Conservation (phyloP, 2,888 invertebrate genomes). For the Drosophila anomalipes region DNA sequence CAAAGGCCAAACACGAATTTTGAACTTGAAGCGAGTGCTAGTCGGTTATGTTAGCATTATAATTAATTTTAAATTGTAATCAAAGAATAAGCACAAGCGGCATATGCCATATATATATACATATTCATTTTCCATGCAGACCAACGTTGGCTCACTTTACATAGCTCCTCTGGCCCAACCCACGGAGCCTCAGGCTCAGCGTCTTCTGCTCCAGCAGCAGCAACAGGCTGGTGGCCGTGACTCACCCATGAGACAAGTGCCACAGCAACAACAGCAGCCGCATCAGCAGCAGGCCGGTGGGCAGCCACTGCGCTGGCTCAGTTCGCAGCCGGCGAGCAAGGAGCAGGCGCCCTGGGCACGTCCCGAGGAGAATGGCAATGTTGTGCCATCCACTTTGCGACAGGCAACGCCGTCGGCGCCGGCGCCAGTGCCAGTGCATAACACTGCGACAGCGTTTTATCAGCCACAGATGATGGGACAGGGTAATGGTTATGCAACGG, state of each 20-base stretch:
- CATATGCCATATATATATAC: neutral
- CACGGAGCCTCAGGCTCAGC: constrained; percentile 81
- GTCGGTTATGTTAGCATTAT: neutral
- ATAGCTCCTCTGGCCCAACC: constrained; percentile 86
- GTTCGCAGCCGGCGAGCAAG: constrained; percentile 74
- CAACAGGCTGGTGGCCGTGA: constrained; percentile 78
- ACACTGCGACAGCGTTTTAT: constrained; percentile 38
- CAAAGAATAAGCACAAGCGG: neutral
- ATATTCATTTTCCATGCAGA: constrained; percentile 50
- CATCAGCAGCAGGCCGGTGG: constrained; percentile 72
- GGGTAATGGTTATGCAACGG: constrained; percentile 69
- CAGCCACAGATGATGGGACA: constrained; percentile 49
- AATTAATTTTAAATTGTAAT: neutral
- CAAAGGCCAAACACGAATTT: constrained; percentile 79
- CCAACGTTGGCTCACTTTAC: constrained; percentile 86
- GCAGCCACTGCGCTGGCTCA: constrained; percentile 82
- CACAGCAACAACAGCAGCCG: constrained; percentile 80
- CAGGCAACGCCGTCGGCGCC: constrained; percentile 85
- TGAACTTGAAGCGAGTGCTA: constrained; percentile 64
- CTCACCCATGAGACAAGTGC: constrained; percentile 87
- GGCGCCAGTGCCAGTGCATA: constrained; percentile 55
- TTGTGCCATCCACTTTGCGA: constrained; percentile 79
- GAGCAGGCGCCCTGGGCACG: constrained; percentile 84
- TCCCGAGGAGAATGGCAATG: constrained; percentile 82
- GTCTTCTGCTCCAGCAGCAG: constrained; percentile 82